A percentile compares a stretch with the other conserved stretches of the same genome.
These are phyloP conservation scores for Drosophila flavopinicola DNA, from an alignment of 2,888 invertebrate species.

Conservation along the genomic window DNA sequence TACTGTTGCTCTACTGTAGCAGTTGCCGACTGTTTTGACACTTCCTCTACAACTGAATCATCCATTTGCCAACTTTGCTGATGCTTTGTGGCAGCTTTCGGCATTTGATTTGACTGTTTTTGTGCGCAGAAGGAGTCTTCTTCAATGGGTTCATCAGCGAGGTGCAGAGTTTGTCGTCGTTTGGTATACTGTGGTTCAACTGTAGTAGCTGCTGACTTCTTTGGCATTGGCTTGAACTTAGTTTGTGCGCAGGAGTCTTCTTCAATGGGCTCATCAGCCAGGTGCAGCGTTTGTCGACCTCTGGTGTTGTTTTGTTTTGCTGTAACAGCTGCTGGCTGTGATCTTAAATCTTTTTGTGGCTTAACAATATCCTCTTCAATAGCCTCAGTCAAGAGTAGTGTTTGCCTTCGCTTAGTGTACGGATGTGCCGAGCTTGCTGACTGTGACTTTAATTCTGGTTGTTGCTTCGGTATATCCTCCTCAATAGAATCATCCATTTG, in stretches of 20 bases:
- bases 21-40: too few species aligned
- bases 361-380: too few species aligned
- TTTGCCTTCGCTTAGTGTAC: too few species aligned
- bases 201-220: background rate
- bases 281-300: slow-evolving; percentile 1
- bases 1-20: too few species aligned
- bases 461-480: background rate
- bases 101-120: background rate
- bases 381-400: too few species aligned
- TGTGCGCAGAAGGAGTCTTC: slow-evolving; percentile 15
- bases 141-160: slow-evolving; percentile 11
- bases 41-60: slow-evolving; percentile 6
- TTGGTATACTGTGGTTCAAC: background rate
- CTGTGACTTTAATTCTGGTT: background rate
- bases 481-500: too few species aligned
- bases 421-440: too few species aligned
- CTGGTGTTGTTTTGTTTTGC: background rate
- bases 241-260: too few species aligned
- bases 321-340: background rate
- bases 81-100: background rate
- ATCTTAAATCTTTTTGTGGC: too few species aligned
- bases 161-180: slow-evolving; percentile 4
- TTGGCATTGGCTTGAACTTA: too few species aligned
- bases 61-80: background rate
- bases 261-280: too few species aligned